Percentiles rank a stretch among this genome's conserved stretches.
These are phyloP conservation scores for Typhlomys cinereus DNA, from an alignment of 2,113 vertebrate species.

Conservation along the genomic window DNA sequence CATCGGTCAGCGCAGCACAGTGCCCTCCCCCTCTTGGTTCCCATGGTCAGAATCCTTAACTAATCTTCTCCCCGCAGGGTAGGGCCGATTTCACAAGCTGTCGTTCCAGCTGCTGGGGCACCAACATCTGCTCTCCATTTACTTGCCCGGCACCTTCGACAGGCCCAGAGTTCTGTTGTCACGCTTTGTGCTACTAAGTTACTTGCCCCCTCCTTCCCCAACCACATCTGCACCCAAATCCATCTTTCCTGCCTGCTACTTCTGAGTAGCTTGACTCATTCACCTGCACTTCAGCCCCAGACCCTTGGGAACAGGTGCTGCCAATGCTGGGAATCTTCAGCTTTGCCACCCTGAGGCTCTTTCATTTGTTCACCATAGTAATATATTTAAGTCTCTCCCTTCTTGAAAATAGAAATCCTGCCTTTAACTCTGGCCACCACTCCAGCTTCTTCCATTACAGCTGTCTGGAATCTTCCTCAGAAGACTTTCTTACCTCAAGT, in stretches of 20 bases:
- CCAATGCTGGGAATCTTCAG: neutral
- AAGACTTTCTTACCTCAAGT: neutral
- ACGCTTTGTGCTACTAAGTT: neutral
- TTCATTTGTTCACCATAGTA: neutral
- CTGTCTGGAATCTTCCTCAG: neutral
- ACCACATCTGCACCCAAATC: neutral
- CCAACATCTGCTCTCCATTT: slow-evolving; percentile 46
- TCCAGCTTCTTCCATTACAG: neutral
- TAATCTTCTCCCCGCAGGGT: slow-evolving; percentile 47
- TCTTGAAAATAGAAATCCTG: neutral
- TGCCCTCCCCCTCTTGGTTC: slow-evolving; percentile 30
- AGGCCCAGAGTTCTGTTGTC: fast-evolving
- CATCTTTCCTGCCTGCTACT: neutral
- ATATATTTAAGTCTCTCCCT: neutral
- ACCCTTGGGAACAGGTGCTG: neutral
- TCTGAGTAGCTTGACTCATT: neutral
- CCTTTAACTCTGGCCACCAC: neutral
- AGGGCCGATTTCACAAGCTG: slow-evolving; percentile 48
- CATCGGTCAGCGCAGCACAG: neutral
- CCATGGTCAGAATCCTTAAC: slow-evolving; percentile 65
- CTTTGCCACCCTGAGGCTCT: neutral
- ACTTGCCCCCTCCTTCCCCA: neutral
- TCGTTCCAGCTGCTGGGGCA: slow-evolving; percentile 60
- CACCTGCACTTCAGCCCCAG: neutral
- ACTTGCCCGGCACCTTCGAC: neutral